Evolutionary conservation across 2,888 invertebrate species (phyloP).

Genomic region (Sinhomidia bicolor): DNA sequence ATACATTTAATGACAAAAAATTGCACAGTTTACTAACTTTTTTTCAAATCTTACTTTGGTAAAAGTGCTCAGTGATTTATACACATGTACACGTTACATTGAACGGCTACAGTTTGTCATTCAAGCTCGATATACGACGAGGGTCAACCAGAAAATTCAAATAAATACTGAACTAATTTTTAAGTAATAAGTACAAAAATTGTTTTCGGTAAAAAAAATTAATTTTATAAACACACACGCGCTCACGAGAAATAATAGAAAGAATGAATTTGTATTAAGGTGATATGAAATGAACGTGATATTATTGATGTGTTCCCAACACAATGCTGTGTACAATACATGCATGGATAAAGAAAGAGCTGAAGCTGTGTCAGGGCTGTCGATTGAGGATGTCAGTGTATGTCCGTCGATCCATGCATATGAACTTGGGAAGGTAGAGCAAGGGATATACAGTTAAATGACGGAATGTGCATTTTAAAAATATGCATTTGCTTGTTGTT

Average conservation of each 20-base stretch:
- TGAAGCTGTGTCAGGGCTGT: not conserved
- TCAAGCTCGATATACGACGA: conserved; percentile 49
- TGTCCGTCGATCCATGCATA: not conserved
- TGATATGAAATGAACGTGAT: conserved; percentile 46
- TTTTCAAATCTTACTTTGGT: not conserved
- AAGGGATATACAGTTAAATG: too few relatives aligned
- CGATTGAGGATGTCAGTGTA: not conserved
- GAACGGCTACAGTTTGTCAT: conserved; percentile 32
- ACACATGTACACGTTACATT: conserved; percentile 9
- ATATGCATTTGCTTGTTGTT: too few relatives aligned
- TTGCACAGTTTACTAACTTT: conserved; percentile 36
- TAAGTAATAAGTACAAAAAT: conserved; percentile 38
- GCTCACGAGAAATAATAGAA: conserved; percentile 51
- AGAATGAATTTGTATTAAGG: conserved; percentile 32
- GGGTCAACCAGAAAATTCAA: conserved; percentile 15
- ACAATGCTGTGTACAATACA: conserved; percentile 13
- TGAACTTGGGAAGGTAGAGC: too few relatives aligned
- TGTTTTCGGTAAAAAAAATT: conserved; percentile 65
- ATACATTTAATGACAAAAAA: not conserved
- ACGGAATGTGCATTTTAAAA: too few relatives aligned
- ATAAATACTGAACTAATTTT: conserved; percentile 58
- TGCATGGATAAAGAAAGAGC: conserved; percentile 38
- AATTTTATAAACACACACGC: conserved; percentile 57
- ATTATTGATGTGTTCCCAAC: conserved; percentile 25
- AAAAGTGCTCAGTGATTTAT: not conserved